Base-by-base conservation (phyloP, 2,797 vertebrate genomes). In the Vultur gryphus region DNA sequence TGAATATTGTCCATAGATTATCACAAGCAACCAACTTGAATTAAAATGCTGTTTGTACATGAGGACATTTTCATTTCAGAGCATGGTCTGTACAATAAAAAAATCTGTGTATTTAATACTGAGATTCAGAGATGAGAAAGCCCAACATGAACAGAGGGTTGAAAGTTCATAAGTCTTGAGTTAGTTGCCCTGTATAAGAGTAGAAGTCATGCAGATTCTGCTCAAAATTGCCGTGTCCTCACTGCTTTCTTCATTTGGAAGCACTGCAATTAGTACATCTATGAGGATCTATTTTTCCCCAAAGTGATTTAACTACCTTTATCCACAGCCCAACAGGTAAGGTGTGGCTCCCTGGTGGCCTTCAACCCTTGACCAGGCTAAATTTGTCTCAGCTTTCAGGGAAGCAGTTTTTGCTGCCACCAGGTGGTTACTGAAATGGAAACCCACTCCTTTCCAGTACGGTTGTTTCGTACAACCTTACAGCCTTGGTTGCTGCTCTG, bases 1-100 rank as follows among this genome's bases (percentile, higher is more conserved):
- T 85, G 44, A 97, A 94, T 95, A 91, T 92, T 93, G 81, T 80
- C 89, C 76, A 49, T 37, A 85, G 84, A 90, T 84, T 90, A 89
- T 44, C 78, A 70, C 37, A 93, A 84, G 62, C 49, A 90, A 87
- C 39, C 2, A 1, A 58, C 75, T 87, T 75, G 49, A 91, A 95
- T 80, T 80, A 91, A 93, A 94, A 67, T 37, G 0, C 44, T 87
- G 49, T 79, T 87, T 93, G 43, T 64, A 57, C 31, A 23, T 52
- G 37, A 82, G 44, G 16, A 46, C 3, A 24, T 76, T 82, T 67
- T 80, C 44, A 46, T 83, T 83, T 59, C 48, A 52, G 48, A 70
- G 23, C 6, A 1, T 41, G 7, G 23, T 44, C 43, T 89, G 31
- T 62, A 19, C 1, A 7, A 59, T 35, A 72, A 89, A 89, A 89